These are phyloP conservation scores for Andricus grossulariae DNA, from an alignment of 1,140 invertebrate species.

Conservation along the genomic window DNA sequence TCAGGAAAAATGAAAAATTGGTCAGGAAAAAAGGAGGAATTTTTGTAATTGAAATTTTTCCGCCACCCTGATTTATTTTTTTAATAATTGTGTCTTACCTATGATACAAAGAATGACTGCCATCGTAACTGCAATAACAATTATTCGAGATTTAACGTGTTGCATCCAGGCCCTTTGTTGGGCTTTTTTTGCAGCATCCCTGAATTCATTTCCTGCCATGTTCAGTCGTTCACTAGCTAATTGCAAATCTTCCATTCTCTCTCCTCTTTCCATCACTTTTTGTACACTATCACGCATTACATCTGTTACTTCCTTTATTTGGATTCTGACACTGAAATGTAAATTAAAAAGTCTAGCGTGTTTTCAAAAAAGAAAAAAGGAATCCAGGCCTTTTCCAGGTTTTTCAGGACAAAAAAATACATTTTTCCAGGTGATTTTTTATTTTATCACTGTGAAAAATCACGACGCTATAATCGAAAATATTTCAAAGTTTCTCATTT, in stretches of 20 bases:
- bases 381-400: no score
- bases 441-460: no score
- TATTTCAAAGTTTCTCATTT: no score
- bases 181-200: slow-evolving; percentile 72
- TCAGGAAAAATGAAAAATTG: neutral
- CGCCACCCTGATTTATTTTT: neutral
- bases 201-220: slow-evolving; percentile 75
- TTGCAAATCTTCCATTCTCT: slow-evolving; percentile 77
- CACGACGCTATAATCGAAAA: no score
- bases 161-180: slow-evolving; percentile 76
- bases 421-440: no score
- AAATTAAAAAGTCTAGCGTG: neutral
- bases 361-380: no score
- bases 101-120: slow-evolving; percentile 67
- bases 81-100: slow-evolving; percentile 53
- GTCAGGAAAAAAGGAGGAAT: neutral
- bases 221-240: slow-evolving; percentile 75
- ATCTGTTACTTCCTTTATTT: slow-evolving; percentile 78
- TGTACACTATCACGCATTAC: slow-evolving; percentile 78
- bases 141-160: slow-evolving; percentile 71
- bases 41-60: no score
- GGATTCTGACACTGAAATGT: slow-evolving; percentile 70
- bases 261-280: slow-evolving; percentile 77
- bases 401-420: no score
- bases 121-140: slow-evolving; percentile 62